Evolutionary conservation across 2,888 invertebrate genomes (phyloP).

Genomic region (Chaitophorus viminalis): DNA sequence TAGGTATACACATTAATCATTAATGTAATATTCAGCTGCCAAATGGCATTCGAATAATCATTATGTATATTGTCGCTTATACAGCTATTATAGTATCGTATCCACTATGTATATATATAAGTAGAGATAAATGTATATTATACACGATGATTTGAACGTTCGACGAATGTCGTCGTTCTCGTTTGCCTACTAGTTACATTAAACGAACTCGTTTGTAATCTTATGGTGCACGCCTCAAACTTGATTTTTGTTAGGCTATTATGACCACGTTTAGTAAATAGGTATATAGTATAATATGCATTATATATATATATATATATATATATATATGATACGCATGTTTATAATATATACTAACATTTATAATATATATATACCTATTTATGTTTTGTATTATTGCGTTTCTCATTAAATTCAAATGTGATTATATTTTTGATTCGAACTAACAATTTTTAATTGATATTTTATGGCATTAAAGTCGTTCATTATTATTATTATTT

Average conservation of each 20-base stretch:
- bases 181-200: constrained; percentile 38
- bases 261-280: constrained; percentile 27
- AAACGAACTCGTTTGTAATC: constrained; percentile 54
- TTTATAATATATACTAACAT: not conserved
- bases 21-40: not conserved
- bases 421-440: not conserved
- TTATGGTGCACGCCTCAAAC: constrained; percentile 12
- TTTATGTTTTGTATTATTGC: not conserved
- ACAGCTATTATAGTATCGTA: not conserved
- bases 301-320: not conserved
- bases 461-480: not conserved
- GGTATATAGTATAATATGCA: not conserved
- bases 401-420: not conserved
- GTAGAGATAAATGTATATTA: not conserved
- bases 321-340: not conserved
- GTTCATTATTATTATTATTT: not conserved
- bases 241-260: constrained; percentile 19
- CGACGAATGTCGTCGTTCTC: constrained; percentile 43
- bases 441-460: not conserved
- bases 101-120: not conserved
- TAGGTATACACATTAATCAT: not conserved
- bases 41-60: not conserved
- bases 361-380: not conserved
- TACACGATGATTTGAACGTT: constrained; percentile 22
- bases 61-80: not conserved